Base-by-base conservation (phyloP, 2,888 invertebrate genomes). In the Mallateleia sp. region DNA sequence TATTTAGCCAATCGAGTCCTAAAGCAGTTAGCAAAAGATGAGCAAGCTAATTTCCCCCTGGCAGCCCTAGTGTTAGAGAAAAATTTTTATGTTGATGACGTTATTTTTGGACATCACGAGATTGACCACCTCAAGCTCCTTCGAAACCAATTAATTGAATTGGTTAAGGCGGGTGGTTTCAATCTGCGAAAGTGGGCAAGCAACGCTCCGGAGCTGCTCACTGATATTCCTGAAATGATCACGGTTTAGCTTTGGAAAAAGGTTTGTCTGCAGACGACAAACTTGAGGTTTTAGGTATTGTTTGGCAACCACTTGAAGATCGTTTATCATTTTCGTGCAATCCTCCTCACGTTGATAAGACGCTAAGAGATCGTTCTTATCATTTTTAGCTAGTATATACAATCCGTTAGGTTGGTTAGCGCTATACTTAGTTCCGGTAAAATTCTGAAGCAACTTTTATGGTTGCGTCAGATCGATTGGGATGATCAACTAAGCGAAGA, bases 381-480 rank as follows among this genome's bases (percentile, higher is more conserved):
- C 20, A 5, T 18, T 50, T 11, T 8, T 50, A 18, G 54, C 71
- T 2, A 42, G 54, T 6, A 32, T 69, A 11, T 69, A 69, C 38
- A 52, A 64, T 50, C 66, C 50, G 8, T 18, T 42, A 14, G 62
- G 62, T 5, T 62, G 62, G 62, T 2, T 42, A 8, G 62, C 62
- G 22, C 62, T 42, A 14, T 62, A 18, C 18, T 38, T 62, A n/a
- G 15, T 62, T 5, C 9, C 34, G 64, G 64, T 1, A 45, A 64
- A 25, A 64, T 64, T 20, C 1, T 45, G n/a, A 28, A 52, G 32
- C 67, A 69, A 24, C 1, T 22, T 1, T 8, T 69, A 14, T 69
- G 67, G 67, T 34, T 69, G 25, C 15, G n/a, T 20, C 45, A 69
- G 34, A 11, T 69, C 14, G 52, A 47, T n/a, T 52, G 52, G 67